phyloP scores from a whole-genome alignment of 2,113 vertebrate genomes.

The Phalacrocorax carbo region DNA sequence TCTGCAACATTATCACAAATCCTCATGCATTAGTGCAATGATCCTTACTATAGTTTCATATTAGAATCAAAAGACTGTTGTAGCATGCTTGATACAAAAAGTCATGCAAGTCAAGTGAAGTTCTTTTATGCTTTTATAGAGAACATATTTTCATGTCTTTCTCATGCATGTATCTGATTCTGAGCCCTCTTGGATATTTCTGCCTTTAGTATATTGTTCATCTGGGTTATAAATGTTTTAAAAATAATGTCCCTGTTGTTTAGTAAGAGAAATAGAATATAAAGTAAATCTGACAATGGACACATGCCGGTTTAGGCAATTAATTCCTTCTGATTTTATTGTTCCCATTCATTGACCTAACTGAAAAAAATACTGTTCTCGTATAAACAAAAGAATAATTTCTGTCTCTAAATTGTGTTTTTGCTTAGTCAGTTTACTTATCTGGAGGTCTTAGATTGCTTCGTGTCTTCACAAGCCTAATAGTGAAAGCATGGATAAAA shows the following conservation, averaged over 20 bases:
- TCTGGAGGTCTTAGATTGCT: background rate
- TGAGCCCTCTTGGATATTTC: slow-evolving; percentile 15
- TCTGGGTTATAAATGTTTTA: background rate
- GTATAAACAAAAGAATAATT: background rate
- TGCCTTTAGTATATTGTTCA: background rate
- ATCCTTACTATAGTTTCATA: slow-evolving; percentile 82
- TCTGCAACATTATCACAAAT: slow-evolving; percentile 88
- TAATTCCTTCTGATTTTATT: background rate
- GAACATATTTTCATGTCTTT: slow-evolving; percentile 54
- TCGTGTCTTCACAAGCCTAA: background rate
- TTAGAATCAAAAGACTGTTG: slow-evolving; percentile 78
- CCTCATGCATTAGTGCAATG: slow-evolving; percentile 85
- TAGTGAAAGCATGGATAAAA: background rate
- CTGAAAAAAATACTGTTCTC: background rate
- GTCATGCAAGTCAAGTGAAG: slow-evolving; percentile 68
- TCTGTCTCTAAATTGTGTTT: background rate
- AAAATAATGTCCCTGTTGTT: background rate
- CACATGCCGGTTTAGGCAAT: background rate
- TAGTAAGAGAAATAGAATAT: background rate
- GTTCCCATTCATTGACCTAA: background rate
- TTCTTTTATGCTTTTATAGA: slow-evolving; percentile 67
- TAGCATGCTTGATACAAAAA: slow-evolving; percentile 76
- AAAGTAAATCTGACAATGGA: background rate
- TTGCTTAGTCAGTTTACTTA: background rate
- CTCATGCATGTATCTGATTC: background rate